Conservation (phyloP, 37 sponge, comb jelly and placozoan species). For the Chondrosia reniformis region DNA sequence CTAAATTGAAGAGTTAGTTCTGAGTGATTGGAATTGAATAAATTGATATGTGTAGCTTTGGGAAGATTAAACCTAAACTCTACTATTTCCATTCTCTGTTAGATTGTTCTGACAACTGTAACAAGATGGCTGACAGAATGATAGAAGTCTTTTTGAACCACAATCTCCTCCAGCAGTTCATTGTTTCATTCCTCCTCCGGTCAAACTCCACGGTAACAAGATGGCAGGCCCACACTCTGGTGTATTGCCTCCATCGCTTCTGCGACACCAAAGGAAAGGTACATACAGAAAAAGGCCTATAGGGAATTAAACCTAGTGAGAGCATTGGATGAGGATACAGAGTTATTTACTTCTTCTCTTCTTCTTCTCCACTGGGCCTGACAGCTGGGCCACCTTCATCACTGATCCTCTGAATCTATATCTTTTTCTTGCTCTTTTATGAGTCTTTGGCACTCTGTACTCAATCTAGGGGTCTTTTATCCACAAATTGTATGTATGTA, state of each 20-base stretch:
- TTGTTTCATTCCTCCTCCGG: conserved; percentile 58
- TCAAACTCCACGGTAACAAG: conserved; percentile 64
- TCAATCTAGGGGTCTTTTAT: neutral
- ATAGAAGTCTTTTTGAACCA: conserved; percentile 15
- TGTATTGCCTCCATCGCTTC: conserved; percentile 47
- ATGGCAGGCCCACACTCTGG: conserved; percentile 72
- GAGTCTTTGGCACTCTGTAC: neutral
- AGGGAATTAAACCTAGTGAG: too few species aligned
- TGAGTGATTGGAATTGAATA: too few species aligned
- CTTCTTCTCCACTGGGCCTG: neutral
- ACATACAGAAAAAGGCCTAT: too few species aligned
- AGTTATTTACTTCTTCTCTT: too few species aligned
- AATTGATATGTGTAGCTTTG: too few species aligned
- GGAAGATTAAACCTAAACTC: too few species aligned
- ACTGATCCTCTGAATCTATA: neutral
- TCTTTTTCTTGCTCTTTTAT: neutral
- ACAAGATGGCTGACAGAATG: neutral
- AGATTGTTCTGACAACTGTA: neutral
- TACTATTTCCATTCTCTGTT: too few species aligned
- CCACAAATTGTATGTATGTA: conserved; percentile 3
- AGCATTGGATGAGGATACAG: too few species aligned
- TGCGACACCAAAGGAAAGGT: too few species aligned
- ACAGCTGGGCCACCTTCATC: neutral
- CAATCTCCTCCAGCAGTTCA: conserved; percentile 36
- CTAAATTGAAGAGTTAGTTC: neutral